Conservation (phyloP, 2,113 vertebrate genomes). For the Zapornia atra region DNA sequence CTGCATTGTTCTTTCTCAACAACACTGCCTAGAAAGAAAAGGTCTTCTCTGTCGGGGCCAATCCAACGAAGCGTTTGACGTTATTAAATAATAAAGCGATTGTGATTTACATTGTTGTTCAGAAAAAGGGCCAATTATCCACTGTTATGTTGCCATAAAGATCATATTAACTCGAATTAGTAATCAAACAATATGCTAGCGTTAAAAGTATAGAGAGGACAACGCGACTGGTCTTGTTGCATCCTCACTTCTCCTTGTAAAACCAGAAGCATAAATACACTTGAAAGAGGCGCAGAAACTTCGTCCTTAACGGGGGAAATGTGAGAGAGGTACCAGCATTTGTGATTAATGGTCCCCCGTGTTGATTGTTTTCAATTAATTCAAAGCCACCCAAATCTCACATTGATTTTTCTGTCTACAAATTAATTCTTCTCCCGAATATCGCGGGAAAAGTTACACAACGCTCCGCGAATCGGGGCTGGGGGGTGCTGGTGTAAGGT, state of each 20-base stretch:
- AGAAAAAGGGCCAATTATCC: constrained; percentile 91
- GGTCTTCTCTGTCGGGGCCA: constrained; percentile 86
- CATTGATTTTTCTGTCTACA: constrained; percentile 23
- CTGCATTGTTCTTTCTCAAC: constrained; percentile 83
- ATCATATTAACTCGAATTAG: constrained; percentile 95
- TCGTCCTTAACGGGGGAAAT: constrained; percentile 27
- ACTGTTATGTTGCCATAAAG: constrained; percentile 92
- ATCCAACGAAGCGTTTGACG: constrained; percentile 92
- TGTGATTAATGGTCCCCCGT: constrained; percentile 57
- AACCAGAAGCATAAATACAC: constrained; percentile 53
- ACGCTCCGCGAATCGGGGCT: neutral
- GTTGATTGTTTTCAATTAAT: constrained; percentile 70
- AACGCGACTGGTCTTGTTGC: constrained; percentile 71
- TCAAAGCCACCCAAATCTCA: constrained; percentile 52
- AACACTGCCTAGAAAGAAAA: constrained; percentile 84
- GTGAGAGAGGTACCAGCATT: neutral
- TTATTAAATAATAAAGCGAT: constrained; percentile 99
- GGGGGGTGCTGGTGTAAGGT: neutral
- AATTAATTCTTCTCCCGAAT: constrained; percentile 26
- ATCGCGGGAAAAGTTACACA: neutral
- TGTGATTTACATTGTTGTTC: constrained; percentile 91
- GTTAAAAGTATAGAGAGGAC: constrained; percentile 77
- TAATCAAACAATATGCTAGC: constrained; percentile 87
- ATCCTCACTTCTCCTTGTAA: constrained; percentile 76
- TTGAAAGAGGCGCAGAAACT: constrained; percentile 49